Base-by-base conservation (phyloP, 2,113 vertebrate species). In the Lanius collurio region DNA sequence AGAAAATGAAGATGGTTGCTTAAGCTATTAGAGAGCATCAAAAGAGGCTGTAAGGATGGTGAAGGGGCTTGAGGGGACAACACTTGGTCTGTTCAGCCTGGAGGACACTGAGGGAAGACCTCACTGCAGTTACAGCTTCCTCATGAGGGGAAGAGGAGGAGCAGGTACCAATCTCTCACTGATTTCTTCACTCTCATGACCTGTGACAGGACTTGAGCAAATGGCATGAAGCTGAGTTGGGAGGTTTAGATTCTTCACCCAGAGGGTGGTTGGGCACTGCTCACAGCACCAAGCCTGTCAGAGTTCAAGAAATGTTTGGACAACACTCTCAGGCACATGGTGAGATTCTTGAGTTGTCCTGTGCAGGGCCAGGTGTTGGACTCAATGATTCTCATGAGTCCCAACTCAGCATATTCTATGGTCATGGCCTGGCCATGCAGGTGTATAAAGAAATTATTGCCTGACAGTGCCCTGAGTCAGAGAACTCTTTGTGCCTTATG, bases 281-380 rank as follows among this genome's bases (percentile, higher is more conserved):
- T 15, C 46, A 52, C 31, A 68, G 53, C 47, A 30, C 9, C 39
- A n/a, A 86, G n/a, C 11, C 8, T 19, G 39, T 4, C 2, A 1
- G 39, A 20, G 9, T 2, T 28, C n/a, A 70, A 12, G 35, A 41
- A 52, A 6, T 0, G 0, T 39, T 62, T 33, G 41, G 9, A 53
- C 23, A 46, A 13, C 2, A 2, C 23, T 28, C 26, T 23, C n/a
- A n/a, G 64, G 46, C 1, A 52, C 63, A 50, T 0, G 2, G 18
- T n/a, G 56, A 13, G 56, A 17, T 19, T 41, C 4, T 13, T 63
- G 41, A 13, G 3, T 6, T n/a, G 55, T 30, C 24, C 24, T 63
- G 13, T 47, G 41, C 65, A 41, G 30, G 35, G 30, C 30, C 41
- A 56, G n/a, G 30, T 41, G n/a, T 1, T 37, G 41, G 20, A 6